A percentile compares a stretch with the other conserved stretches of the same genome.
phyloP scores from a whole-genome alignment of 2,113 vertebrate species.

The Oncorhynchus nerka region DNA sequence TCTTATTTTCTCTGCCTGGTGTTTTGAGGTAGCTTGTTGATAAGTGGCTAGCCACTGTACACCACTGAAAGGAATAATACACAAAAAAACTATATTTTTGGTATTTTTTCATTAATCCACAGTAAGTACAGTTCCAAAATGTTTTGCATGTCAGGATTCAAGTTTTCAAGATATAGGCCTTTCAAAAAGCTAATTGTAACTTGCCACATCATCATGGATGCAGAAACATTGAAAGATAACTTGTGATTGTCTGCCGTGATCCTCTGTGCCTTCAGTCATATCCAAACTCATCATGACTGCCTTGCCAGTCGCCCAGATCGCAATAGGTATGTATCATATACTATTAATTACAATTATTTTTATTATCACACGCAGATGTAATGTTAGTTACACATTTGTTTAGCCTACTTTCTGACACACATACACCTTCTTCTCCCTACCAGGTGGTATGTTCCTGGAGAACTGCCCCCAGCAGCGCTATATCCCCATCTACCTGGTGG shows the following conservation, averaged over 20 bases:
- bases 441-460: constrained; percentile 43
- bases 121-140: no score
- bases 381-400: no score
- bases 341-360: neutral
- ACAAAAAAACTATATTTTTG: no score
- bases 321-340: constrained; percentile 39
- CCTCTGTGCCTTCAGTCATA: constrained; percentile 25
- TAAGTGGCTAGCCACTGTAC: neutral
- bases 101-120: no score
- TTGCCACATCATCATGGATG: neutral
- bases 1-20: neutral
- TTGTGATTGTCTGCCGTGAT: neutral
- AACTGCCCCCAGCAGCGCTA: constrained; percentile 36
- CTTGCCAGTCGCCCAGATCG: constrained; percentile 44
- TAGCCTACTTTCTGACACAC: no score
- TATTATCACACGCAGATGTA: neutral
- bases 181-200: no score
- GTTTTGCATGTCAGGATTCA: no score
- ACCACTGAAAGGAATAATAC: no score
- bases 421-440: neutral
- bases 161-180: no score
- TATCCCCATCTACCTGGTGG: constrained; percentile 57
- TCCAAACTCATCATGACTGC: constrained; percentile 41
- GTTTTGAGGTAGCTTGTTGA: neutral
- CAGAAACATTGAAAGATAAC: neutral